Conservation (phyloP, 2,888 invertebrate genomes). For the Bembecia ichneumoniformis region DNA sequence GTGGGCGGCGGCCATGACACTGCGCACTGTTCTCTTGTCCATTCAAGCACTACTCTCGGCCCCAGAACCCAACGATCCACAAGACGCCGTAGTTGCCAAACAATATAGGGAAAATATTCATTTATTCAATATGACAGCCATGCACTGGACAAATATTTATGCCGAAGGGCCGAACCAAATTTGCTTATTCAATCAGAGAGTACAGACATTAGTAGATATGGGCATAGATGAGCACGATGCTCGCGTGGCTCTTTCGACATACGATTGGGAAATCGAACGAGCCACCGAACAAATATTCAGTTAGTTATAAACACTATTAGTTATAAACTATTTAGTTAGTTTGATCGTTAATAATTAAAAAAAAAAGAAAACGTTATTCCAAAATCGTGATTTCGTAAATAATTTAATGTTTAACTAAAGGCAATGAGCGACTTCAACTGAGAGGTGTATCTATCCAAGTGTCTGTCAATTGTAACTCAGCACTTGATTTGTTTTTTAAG, state of each 20-base stretch:
- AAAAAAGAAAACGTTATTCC: too few species aligned
- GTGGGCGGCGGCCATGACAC: slow-evolving; percentile 99
- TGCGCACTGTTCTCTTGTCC: slow-evolving; percentile 94
- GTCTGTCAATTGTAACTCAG: too few species aligned
- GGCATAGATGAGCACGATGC: slow-evolving; percentile 93
- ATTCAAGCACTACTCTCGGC: slow-evolving; percentile 95
- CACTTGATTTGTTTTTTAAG: too few species aligned
- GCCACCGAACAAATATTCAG: slow-evolving; percentile 82
- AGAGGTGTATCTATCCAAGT: too few species aligned
- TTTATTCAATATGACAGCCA: slow-evolving; percentile 91
- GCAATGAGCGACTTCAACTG: too few species aligned
- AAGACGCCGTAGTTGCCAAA: slow-evolving; percentile 97
- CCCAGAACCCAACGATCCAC: slow-evolving; percentile 94
- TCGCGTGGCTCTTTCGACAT: slow-evolving; percentile 90
- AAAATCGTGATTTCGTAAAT: too few species aligned
- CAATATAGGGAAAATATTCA: slow-evolving; percentile 93
- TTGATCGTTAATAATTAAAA: too few species aligned
- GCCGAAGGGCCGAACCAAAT: slow-evolving; percentile 79
- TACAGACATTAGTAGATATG: slow-evolving; percentile 92
- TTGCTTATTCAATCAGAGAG: slow-evolving; percentile 88
- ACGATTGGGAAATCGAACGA: slow-evolving; percentile 92
- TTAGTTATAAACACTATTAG: too few species aligned
- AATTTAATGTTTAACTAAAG: too few species aligned
- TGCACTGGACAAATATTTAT: slow-evolving; percentile 96
- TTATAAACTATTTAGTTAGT: too few species aligned